Base-by-base conservation (phyloP, 2,113 vertebrate species). In the Syrmaticus mikado region DNA sequence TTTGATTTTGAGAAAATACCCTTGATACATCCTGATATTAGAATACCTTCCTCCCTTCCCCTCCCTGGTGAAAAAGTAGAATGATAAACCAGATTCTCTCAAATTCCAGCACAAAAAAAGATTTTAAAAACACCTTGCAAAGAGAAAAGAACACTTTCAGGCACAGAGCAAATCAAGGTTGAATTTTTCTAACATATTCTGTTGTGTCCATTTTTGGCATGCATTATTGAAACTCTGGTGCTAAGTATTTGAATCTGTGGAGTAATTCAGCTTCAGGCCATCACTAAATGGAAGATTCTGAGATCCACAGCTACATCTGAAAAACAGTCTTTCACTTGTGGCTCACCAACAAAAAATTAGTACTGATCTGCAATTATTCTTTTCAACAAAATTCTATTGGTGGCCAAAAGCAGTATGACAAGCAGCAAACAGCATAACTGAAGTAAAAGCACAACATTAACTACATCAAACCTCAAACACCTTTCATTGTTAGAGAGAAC, bases 301-400 rank as follows among this genome's bases (percentile, higher is more conserved):
- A 77, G 78, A 92, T 30, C 34, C 17, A 66, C 4, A 93, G 38
- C 32, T 73, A 55, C 50, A 13, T 71, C 50, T 82, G 71, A 80
- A 89, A 91, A 57, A 53, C 50, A 76, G 1, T 76, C 58, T 82
- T 89, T 90, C 82, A 30, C 62, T 50, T 13, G 13, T 20, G 3
- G 53, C 75, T 87, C 89, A 83, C 84, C 77, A 94, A 70, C 11
- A 90, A 67, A 92, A 94, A 96, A 94, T 94, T 68, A 83, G 52
- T 25, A 11, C 46, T 58, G 66, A 72, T 91, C 28, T 79, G 66
- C 41, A 89, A 80, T 34, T 25, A 76, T 71, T 89, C 58, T 77
- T 58, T 82, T 76, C 34, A 85, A 46, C 34, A 87, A 55, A 94
- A 89, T 19, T 43, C 55, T 66, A 21, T 0, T 40, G 34, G 73